Percentiles rank a stretch among this genome's conserved stretches.
phyloP scores from a whole-genome alignment of 2,888 invertebrate species.

The Acrobasis consociella region DNA sequence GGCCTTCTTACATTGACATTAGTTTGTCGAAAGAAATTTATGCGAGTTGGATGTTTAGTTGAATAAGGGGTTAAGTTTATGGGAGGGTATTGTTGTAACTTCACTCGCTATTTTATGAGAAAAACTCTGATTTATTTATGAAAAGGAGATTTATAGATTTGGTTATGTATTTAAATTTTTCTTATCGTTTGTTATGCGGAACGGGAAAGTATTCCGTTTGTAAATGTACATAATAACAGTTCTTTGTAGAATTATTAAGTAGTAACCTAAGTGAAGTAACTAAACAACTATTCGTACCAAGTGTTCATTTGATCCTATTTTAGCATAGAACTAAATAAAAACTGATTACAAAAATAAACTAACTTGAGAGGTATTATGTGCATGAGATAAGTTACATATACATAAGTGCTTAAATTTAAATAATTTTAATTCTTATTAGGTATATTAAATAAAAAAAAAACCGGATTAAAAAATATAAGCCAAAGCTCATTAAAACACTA shows the following conservation, averaged over 20 bases:
- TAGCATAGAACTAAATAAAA: too few species aligned
- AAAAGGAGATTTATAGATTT: constrained; percentile 39
- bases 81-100: constrained; percentile 61
- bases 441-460: not conserved
- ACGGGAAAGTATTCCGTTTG: not conserved
- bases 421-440: too few species aligned
- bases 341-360: too few species aligned
- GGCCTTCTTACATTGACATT: constrained; percentile 82
- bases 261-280: not conserved
- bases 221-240: not conserved
- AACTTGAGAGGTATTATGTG: too few species aligned
- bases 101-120: constrained; percentile 48
- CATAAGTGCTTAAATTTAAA: too few species aligned
- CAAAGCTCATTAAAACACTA: constrained; percentile 1
- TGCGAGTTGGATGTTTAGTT: constrained; percentile 78
- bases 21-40: constrained; percentile 82
- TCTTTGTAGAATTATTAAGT: not conserved
- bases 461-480: not conserved
- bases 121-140: constrained; percentile 51
- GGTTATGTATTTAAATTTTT: constrained; percentile 23
- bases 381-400: too few species aligned
- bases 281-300: not conserved
- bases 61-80: constrained; percentile 80
- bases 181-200: not conserved
- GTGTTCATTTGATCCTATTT: not conserved